Evolutionary conservation across 2,888 invertebrate species (phyloP).

Genomic region (Pristionchus arcanus): DNA sequence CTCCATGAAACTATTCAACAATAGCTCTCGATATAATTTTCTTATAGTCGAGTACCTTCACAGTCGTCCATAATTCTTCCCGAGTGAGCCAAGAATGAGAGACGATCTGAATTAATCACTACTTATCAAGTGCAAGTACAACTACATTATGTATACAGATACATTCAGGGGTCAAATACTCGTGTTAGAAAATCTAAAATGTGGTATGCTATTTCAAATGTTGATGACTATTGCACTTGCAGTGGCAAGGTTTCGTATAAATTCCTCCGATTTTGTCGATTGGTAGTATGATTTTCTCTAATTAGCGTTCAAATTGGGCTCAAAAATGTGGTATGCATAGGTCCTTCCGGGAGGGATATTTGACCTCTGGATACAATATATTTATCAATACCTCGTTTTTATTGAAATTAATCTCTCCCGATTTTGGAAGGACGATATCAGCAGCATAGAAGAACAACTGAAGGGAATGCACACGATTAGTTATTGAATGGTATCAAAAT

Average conservation of each 20-base stretch:
- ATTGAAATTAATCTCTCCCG: slow-evolving; percentile 13
- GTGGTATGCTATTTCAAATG: too few relatives aligned
- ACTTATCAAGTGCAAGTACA: background rate
- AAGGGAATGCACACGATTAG: background rate
- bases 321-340: too few relatives aligned
- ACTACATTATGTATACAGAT: too few relatives aligned
- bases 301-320: too few relatives aligned
- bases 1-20: slow-evolving; percentile 27
- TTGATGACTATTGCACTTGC: too few relatives aligned
- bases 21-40: slow-evolving; percentile 22
- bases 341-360: too few relatives aligned
- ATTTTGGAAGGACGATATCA: background rate
- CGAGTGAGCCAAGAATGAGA: slow-evolving; percentile 33
- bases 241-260: too few relatives aligned
- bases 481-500: background rate
- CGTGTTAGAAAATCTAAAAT: too few relatives aligned
- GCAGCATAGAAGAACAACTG: slow-evolving; percentile 52
- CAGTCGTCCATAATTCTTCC: slow-evolving; percentile 26
- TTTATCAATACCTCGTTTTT: slow-evolving; percentile 33
- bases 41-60: background rate
- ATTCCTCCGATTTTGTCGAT: too few relatives aligned
- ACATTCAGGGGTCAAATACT: too few relatives aligned
- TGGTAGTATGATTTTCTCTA: too few relatives aligned
- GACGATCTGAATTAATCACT: slow-evolving; percentile 9
- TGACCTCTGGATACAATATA: too few relatives aligned